Conservation (phyloP, 2,888 invertebrate species). For the Branchipolynoe longqiensis region DNA sequence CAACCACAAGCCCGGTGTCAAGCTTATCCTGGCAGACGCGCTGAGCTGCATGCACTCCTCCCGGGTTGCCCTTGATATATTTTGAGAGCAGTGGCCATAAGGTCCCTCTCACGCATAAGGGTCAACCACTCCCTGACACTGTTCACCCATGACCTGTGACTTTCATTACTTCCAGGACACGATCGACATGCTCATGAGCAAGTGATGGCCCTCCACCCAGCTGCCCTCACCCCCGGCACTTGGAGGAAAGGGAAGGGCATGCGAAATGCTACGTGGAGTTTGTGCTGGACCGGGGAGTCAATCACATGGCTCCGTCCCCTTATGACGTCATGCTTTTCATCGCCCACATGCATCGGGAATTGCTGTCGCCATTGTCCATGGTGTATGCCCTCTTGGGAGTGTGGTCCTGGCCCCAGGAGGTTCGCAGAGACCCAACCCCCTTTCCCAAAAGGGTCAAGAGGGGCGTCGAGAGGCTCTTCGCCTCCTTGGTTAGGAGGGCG, state of each 20-base stretch:
- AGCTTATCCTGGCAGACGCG: neutral
- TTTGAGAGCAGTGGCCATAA: neutral
- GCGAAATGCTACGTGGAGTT: neutral
- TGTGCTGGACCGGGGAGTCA: neutral
- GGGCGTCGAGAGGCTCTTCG: neutral
- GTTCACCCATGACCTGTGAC: neutral
- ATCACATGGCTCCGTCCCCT: neutral
- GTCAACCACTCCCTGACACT: neutral
- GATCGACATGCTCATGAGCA: neutral
- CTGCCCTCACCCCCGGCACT: neutral
- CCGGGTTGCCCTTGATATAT: neutral
- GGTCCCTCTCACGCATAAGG: neutral
- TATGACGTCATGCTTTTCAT: neutral
- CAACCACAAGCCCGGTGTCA: neutral
- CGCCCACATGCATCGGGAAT: neutral
- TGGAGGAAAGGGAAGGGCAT: neutral
- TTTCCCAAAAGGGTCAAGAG: neutral
- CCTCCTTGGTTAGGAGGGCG: neutral
- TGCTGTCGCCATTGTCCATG: neutral
- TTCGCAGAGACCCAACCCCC: neutral
- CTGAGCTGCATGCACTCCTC: neutral
- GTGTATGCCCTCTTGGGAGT: neutral
- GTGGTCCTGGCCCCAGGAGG: neutral
- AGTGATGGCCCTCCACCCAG: neutral
- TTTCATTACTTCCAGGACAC: neutral